Base-by-base conservation (phyloP, 2,797 vertebrate species). In the Knipowitschia caucasica region DNA sequence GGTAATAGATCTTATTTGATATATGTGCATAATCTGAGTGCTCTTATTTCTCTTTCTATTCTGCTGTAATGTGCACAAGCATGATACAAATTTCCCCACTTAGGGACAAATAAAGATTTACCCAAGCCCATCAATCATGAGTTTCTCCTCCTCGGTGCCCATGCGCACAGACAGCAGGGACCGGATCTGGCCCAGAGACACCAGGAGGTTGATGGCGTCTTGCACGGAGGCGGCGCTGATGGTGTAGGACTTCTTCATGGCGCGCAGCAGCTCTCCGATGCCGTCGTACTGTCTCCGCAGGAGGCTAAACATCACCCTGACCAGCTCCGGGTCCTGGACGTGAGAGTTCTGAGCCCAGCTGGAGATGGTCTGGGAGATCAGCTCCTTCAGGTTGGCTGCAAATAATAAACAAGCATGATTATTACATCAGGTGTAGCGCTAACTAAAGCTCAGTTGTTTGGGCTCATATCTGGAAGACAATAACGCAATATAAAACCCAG, bases 41-140 rank as follows among this genome's bases (percentile, higher is more conserved):
- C n/a, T n/a, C n/a, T n/a, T n/a, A n/a, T n/a, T n/a, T n/a, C n/a
- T n/a, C n/a, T n/a, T n/a, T n/a, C n/a, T n/a, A n/a, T n/a, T n/a
- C n/a, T n/a, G n/a, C n/a, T n/a, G n/a, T n/a, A n/a, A n/a, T n/a
- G n/a, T n/a, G n/a, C n/a, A n/a, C n/a, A n/a, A n/a, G n/a, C n/a
- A n/a, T n/a, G n/a, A n/a, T n/a, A n/a, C n/a, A n/a, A n/a, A n/a
- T n/a, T n/a, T n/a, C n/a, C n/a, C n/a, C n/a, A n/a, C n/a, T n/a
- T n/a, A n/a, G n/a, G n/a, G n/a, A n/a, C n/a, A n/a, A n/a, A n/a
- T n/a, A n/a, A n/a, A n/a, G n/a, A n/a, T n/a, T 42, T 89, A 99
- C 96, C 94, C 92, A 30, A 99, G 87, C 61, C 96, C 96, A 26
- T 98, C 91, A 67, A 99, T 98, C 96, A 99, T 99, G 14, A 98